Percentiles rank a stretch among this genome's conserved stretches.
These are phyloP conservation scores for Geopemphigus sp. DNA, from an alignment of 1,140 invertebrate species.

Conservation along the genomic window DNA sequence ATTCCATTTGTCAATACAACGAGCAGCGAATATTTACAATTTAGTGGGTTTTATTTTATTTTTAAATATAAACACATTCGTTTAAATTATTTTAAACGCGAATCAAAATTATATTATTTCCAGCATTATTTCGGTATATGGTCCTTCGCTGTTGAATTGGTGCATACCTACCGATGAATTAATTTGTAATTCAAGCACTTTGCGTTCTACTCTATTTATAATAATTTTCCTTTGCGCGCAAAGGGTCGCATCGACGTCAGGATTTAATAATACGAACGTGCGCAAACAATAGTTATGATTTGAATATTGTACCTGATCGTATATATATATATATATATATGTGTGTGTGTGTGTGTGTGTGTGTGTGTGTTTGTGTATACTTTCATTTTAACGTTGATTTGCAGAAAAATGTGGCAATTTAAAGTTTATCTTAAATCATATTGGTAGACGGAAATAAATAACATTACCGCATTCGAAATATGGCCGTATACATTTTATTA, in stretches of 20 bases:
- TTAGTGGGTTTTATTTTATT: constrained; percentile 5
- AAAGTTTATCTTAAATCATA: no score
- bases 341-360: not conserved
- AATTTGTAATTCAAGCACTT: constrained; percentile 38
- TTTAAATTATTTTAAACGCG: constrained; percentile 33
- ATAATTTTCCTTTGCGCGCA: not conserved
- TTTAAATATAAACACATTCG: constrained; percentile 3
- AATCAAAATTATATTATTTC: constrained; percentile 19
- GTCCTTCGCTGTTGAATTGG: not conserved
- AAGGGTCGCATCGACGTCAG: not conserved
- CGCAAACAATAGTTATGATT: constrained; percentile 4
- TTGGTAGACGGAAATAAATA: no score
- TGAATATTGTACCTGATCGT: constrained; percentile 11
- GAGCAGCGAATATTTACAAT: not conserved
- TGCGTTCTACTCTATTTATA: constrained; percentile 4
- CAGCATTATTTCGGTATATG: not conserved
- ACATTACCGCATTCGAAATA: no score
- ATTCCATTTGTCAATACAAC: constrained; percentile 17
- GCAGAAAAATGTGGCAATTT: no score
- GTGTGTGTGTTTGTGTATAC: no score
- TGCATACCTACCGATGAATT: not conserved
- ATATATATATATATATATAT: not conserved
- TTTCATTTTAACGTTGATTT: no score
- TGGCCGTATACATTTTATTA: no score
- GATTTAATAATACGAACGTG: not conserved